These are phyloP conservation scores for Sphaerophoria taeniata DNA, from an alignment of 2,888 invertebrate genomes.

Conservation along the genomic window DNA sequence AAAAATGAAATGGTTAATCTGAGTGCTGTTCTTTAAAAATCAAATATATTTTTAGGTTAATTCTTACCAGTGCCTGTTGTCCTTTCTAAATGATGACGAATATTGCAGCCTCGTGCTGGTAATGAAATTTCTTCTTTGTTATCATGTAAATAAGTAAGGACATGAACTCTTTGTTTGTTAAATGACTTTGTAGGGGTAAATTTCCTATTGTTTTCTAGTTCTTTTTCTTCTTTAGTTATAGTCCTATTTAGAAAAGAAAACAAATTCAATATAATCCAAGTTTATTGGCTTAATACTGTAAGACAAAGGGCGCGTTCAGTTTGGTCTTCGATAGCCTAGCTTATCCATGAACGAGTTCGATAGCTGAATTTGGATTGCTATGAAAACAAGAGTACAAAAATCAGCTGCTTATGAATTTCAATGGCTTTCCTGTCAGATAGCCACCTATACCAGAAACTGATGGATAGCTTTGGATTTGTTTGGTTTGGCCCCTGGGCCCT, in stretches of 20 bases:
- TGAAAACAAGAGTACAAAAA: no score
- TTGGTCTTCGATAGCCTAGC: no score
- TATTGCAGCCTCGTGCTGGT: conserved; percentile 84
- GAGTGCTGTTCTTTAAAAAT: not conserved
- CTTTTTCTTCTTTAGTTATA: conserved; percentile 93
- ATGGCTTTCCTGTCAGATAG: no score
- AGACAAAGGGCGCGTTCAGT: no score
- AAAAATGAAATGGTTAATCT: conserved; percentile 8
- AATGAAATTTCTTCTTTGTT: conserved; percentile 82
- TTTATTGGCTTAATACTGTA: no score
- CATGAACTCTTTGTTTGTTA: conserved; percentile 83
- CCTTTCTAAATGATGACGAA: conserved; percentile 88
- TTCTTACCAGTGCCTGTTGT: conserved; percentile 87
- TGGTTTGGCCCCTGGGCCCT: no score
- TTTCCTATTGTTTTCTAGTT: conserved; percentile 92
- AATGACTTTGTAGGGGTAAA: conserved; percentile 87
- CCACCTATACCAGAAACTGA: no score
- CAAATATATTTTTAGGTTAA: not conserved
- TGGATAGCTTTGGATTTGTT: no score
- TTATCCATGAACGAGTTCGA: no score
- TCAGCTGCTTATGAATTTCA: no score
- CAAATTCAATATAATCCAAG: no score
- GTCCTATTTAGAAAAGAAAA: conserved; percentile 84
- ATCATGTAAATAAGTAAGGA: conserved; percentile 85
- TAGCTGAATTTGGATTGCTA: no score